Conservation (phyloP, 1,140 invertebrate genomes). For the Brachionus asplanchnoidis region DNA sequence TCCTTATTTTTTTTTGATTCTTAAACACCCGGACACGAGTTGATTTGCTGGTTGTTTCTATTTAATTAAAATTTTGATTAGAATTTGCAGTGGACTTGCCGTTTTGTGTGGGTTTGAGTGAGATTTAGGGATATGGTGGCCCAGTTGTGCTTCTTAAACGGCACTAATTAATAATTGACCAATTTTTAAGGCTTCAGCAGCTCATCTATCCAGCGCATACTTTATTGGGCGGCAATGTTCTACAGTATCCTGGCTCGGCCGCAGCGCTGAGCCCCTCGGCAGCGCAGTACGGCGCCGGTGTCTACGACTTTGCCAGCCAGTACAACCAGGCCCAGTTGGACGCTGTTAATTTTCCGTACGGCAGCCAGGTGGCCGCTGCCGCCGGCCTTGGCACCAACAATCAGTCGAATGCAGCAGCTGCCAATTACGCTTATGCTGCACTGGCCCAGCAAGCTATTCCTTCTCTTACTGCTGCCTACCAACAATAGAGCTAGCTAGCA, state of each 20-base stretch:
- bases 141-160: neutral
- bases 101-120: neutral
- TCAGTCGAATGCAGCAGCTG: conserved; percentile 18
- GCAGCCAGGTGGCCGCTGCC: neutral
- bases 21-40: neutral
- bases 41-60: conserved; percentile 4
- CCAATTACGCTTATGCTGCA: conserved; percentile 35
- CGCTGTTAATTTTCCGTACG: conserved; percentile 22
- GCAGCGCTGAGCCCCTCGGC: neutral
- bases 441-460: conserved; percentile 36
- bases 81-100: conserved; percentile 19
- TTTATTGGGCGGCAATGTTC: conserved; percentile 25
- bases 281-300: neutral
- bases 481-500: conserved; percentile 7
- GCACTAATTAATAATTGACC: neutral
- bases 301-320: conserved; percentile 14
- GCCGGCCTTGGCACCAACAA: neutral
- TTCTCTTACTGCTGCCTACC: conserved; percentile 27
- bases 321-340: conserved; percentile 7
- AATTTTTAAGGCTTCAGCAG: conserved; percentile 28
- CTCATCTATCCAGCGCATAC: conserved; percentile 40
- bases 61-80: conserved; percentile 24
- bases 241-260: neutral
- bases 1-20: conserved; percentile 5
- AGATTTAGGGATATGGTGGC: neutral